phyloP scores from a whole-genome alignment of 2,797 vertebrate genomes.

The Phrynocephalus guinanensis region DNA sequence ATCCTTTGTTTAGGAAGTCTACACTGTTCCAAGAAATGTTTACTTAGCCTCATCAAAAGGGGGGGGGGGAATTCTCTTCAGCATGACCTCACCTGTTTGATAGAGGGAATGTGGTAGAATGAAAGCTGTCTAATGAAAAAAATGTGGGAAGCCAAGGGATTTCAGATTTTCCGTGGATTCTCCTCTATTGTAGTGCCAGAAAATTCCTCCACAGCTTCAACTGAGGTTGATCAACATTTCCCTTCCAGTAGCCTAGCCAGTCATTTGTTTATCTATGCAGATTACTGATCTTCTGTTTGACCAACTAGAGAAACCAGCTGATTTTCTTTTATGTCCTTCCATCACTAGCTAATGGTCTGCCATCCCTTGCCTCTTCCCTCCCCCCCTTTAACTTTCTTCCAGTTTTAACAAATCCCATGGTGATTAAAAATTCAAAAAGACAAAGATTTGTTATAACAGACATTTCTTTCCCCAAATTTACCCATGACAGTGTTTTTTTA shows the following conservation, averaged over 20 bases:
- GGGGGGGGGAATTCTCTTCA: conserved; percentile 49
- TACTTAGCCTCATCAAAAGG: conserved; percentile 59
- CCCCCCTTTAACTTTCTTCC: neutral
- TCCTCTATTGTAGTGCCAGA: neutral
- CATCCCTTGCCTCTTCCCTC: neutral
- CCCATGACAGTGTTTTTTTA: no score
- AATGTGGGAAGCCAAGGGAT: neutral
- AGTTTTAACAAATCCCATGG: neutral
- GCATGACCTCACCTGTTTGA: conserved; percentile 31
- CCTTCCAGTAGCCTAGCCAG: neutral
- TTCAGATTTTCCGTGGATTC: conserved; percentile 19
- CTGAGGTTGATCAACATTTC: neutral
- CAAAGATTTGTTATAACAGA: neutral
- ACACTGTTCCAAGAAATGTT: conserved; percentile 63
- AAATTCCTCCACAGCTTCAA: conserved; percentile 7
- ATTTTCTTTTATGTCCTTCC: neutral
- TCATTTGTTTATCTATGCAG: neutral
- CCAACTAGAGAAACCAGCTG: neutral
- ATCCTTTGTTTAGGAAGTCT: conserved; percentile 71
- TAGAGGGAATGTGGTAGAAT: conserved; percentile 27
- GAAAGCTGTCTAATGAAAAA: conserved; percentile 27
- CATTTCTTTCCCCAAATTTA: neutral
- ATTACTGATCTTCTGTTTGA: neutral
- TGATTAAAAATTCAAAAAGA: neutral
- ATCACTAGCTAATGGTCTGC: neutral